These are phyloP conservation scores for Cyclargus thomasi DNA, from an alignment of 1,140 invertebrate species.

Conservation along the genomic window DNA sequence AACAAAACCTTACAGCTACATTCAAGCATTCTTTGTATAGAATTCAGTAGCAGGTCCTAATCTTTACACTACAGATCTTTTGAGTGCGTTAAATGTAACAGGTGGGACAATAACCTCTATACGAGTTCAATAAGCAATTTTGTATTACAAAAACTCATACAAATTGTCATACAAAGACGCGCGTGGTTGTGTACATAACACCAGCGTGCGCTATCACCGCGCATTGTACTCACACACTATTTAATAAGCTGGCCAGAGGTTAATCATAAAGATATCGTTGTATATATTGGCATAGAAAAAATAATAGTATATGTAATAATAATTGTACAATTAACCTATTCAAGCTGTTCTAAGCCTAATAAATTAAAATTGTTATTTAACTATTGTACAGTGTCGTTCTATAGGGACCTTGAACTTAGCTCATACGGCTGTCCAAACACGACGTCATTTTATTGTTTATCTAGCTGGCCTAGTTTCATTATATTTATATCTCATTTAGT, in stretches of 20 bases:
- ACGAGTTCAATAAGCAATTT: constrained; percentile 10
- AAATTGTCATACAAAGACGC: constrained; percentile 12
- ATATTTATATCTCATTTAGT: neutral
- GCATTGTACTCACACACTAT: constrained; percentile 1
- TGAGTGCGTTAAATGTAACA: constrained; percentile 3
- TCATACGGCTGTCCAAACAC: constrained; percentile 54
- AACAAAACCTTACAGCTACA: neutral
- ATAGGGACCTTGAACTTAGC: constrained; percentile 53
- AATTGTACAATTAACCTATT: neutral
- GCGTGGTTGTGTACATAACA: constrained; percentile 5
- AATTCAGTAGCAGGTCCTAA: neutral
- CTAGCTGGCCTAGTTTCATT: constrained; percentile 21
- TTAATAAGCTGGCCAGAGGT: neutral
- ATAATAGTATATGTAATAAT: neutral
- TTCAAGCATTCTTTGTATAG: neutral
- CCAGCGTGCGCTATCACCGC: neutral
- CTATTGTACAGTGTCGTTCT: neutral
- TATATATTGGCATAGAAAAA: neutral
- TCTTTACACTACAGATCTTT: neutral
- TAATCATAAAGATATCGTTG: neutral
- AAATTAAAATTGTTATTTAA: neutral
- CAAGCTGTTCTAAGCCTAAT: neutral
- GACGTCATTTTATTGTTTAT: constrained; percentile 27
- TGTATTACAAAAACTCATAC: constrained; percentile 13
- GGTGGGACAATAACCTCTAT: neutral